Conservation (phyloP, 2,113 vertebrate species). For the Macrotis lagotis region DNA sequence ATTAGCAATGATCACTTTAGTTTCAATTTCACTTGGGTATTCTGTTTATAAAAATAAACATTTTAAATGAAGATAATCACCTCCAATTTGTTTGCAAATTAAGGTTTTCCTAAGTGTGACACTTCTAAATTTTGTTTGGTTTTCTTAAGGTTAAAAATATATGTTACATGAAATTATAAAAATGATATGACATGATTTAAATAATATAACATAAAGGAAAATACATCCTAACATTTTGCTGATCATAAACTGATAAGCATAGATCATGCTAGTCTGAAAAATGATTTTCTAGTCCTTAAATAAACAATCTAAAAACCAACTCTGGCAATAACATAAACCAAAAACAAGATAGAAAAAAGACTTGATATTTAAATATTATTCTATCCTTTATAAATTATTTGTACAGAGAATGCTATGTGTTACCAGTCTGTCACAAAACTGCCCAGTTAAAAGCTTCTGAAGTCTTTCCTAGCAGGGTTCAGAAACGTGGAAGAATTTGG, state of each 20-base stretch:
- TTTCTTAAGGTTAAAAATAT: constrained; percentile 22
- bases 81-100: constrained; percentile 6
- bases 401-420: neutral
- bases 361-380: constrained; percentile 2
- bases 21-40: constrained; percentile 40
- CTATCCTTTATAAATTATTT: neutral
- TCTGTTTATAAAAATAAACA: constrained; percentile 23
- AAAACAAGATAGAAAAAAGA: constrained; percentile 21
- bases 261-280: neutral
- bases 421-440: neutral
- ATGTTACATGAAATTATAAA: constrained; percentile 19
- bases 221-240: neutral
- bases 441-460: constrained; percentile 19
- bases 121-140: neutral
- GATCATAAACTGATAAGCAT: neutral
- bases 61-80: constrained; percentile 36
- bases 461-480: neutral
- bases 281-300: neutral
- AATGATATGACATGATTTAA: neutral
- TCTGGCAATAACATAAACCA: neutral
- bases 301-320: neutral
- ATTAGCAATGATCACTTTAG: constrained; percentile 11
- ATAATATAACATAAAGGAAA: neutral
- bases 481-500: constrained; percentile 5
- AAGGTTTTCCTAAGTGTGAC: constrained; percentile 28